phyloP scores from a whole-genome alignment of 2,888 invertebrate species.

The Ichneumon xanthorius region DNA sequence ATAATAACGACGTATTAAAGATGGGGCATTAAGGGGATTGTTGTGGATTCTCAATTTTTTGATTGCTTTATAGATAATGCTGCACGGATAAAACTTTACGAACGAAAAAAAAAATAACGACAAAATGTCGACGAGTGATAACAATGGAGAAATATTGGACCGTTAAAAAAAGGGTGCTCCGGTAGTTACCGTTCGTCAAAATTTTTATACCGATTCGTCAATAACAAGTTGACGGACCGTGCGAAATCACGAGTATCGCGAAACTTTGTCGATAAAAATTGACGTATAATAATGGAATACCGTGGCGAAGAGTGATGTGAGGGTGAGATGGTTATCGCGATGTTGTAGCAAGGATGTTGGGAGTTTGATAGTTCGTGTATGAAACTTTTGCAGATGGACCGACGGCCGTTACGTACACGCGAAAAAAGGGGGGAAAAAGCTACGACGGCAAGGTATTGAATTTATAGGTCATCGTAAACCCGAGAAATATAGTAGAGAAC shows the following conservation, averaged over 20 bases:
- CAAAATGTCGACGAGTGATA: neutral
- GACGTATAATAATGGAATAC: neutral
- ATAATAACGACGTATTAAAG: neutral
- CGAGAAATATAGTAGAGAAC: slow-evolving; percentile 2
- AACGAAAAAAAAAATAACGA: neutral
- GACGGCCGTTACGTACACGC: neutral
- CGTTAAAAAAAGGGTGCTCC: neutral
- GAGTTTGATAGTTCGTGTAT: slow-evolving; percentile 16
- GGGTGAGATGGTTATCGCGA: neutral
- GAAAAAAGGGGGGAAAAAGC: slow-evolving; percentile 22
- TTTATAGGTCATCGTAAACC: slow-evolving; percentile 35
- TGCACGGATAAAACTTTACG: neutral
- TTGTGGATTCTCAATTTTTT: neutral
- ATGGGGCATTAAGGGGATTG: neutral
- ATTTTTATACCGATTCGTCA: neutral
- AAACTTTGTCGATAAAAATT: slow-evolving; percentile 39
- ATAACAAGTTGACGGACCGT: neutral
- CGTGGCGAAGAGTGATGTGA: neutral
- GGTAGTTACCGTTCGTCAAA: neutral
- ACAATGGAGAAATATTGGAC: neutral
- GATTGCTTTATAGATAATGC: neutral
- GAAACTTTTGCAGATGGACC: slow-evolving; percentile 14
- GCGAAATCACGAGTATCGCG: slow-evolving; percentile 3
- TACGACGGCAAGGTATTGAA: neutral
- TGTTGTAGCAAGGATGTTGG: slow-evolving; percentile 11